Percentiles rank a stretch among this genome's conserved stretches.
phyloP scores from a whole-genome alignment of 2,797 vertebrate species.

The Microctenopoma stevenorrisi region DNA sequence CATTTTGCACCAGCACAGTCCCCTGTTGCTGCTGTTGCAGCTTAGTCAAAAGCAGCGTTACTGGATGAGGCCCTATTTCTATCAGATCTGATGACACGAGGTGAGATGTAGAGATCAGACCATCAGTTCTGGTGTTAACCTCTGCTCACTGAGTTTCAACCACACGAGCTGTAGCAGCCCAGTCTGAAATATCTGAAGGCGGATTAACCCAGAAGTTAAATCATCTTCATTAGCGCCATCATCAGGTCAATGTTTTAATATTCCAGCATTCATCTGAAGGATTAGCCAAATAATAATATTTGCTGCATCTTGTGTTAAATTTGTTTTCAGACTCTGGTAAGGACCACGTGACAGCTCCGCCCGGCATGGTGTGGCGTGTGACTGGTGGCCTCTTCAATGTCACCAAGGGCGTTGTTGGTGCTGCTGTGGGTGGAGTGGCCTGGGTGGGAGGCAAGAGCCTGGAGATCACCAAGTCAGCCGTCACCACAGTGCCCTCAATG shows the following conservation, averaged over 20 bases:
- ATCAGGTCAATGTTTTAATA: too few species aligned
- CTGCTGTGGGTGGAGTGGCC: constrained; percentile 82
- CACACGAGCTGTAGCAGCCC: too few species aligned
- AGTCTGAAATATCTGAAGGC: too few species aligned
- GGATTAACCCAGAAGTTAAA: too few species aligned
- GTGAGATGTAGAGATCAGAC: not conserved
- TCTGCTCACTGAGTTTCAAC: too few species aligned
- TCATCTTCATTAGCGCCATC: too few species aligned
- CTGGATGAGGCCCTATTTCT: not conserved
- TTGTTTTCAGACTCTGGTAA: constrained; percentile 70
- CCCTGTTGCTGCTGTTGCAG: not conserved
- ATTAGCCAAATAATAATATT: not conserved
- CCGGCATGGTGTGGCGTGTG: constrained; percentile 82
- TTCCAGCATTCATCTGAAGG: too few species aligned
- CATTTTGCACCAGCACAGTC: constrained; percentile 16
- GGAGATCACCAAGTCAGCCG: constrained; percentile 83
- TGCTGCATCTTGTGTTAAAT: not conserved
- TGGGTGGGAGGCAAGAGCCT: constrained; percentile 86
- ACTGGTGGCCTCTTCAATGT: constrained; percentile 82
- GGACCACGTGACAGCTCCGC: constrained; percentile 68
- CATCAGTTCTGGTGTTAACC: not conserved
- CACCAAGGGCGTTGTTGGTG: constrained; percentile 84
- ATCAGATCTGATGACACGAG: not conserved
- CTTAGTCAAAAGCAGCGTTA: constrained; percentile 6
- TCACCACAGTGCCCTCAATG: constrained; percentile 77